These are phyloP conservation scores for Gibbula magus DNA, from an alignment of 2,888 invertebrate genomes.

Conservation along the genomic window DNA sequence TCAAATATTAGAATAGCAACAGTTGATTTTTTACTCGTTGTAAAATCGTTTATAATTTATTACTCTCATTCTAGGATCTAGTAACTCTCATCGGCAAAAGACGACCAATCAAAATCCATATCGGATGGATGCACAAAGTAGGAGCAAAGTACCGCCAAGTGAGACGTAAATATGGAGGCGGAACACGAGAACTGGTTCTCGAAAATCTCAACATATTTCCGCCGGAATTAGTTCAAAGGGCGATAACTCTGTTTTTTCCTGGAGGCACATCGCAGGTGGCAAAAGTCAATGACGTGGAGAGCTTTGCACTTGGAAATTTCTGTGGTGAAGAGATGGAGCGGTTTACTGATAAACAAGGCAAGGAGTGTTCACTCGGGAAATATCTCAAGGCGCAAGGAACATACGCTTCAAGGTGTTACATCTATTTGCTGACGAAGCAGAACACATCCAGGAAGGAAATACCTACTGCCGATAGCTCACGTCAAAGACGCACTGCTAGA, in stretches of 20 bases:
- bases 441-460: neutral
- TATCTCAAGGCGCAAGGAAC: neutral
- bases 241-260: neutral
- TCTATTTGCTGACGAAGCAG: neutral
- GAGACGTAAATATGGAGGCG: neutral
- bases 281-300: neutral
- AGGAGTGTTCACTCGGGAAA: neutral
- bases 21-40: too few relatives aligned
- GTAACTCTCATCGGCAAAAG: neutral
- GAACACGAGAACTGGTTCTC: neutral
- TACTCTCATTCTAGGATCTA: neutral
- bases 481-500: neutral
- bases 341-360: neutral
- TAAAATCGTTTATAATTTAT: too few relatives aligned
- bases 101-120: neutral
- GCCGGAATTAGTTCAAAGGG: slow-evolving; percentile 7
- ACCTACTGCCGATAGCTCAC: neutral
- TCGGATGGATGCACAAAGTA: neutral
- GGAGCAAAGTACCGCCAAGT: slow-evolving; percentile 1
- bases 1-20: too few relatives aligned
- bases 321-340: neutral
- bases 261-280: neutral
- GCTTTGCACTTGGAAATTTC: neutral
- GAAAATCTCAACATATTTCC: neutral
- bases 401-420: neutral